These are phyloP conservation scores for Ceuthmochares aereus DNA, from an alignment of 2,113 vertebrate species.

Conservation along the genomic window DNA sequence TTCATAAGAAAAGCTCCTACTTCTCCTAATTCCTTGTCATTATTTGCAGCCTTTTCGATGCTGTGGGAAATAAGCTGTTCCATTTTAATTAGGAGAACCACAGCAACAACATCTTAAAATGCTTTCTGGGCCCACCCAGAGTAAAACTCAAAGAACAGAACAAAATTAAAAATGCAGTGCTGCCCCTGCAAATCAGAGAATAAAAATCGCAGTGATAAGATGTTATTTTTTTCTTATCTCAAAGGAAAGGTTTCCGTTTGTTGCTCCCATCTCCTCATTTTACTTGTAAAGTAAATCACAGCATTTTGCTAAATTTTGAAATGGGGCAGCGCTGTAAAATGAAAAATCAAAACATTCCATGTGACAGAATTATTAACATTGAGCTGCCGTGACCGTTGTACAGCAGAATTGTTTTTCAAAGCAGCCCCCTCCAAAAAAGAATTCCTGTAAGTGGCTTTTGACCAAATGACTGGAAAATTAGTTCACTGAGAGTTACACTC, in stretches of 20 bases:
- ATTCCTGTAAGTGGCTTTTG: not conserved
- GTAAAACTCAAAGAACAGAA: not conserved
- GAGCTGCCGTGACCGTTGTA: not conserved
- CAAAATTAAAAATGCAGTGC: constrained; percentile 11
- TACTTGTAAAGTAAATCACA: not conserved
- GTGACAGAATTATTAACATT: not conserved
- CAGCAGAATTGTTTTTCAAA: not conserved
- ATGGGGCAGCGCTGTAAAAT: not conserved
- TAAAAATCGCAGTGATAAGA: not conserved
- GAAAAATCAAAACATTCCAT: not conserved
- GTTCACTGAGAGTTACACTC: not conserved
- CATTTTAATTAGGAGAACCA: constrained; percentile 40
- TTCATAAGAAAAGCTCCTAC: constrained; percentile 14
- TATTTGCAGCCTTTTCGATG: not conserved
- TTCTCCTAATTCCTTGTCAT: not conserved
- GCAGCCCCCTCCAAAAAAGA: not conserved
- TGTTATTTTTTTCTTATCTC: not conserved
- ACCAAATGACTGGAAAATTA: not conserved
- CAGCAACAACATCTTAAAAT: constrained; percentile 8
- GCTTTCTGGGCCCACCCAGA: not conserved
- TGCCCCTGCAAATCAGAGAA: not conserved
- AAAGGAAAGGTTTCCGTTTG: not conserved
- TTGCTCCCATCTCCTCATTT: not conserved
- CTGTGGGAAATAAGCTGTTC: constrained; percentile 48
- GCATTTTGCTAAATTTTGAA: not conserved